These are phyloP conservation scores for Anguilla japonica DNA, from an alignment of 2,113 vertebrate species.

Conservation along the genomic window DNA sequence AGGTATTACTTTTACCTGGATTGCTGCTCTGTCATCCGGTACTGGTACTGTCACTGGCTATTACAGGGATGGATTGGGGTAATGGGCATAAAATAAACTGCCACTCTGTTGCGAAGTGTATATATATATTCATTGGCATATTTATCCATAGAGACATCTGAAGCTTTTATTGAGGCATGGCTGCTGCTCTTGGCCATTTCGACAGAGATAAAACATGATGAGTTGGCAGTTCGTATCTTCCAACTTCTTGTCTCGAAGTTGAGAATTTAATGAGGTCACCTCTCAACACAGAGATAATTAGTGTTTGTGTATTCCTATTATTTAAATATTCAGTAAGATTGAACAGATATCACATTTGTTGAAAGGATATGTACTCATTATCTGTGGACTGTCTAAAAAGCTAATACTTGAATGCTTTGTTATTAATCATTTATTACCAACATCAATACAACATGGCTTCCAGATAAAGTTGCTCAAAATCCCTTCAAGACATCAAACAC, in stretches of 20 bases:
- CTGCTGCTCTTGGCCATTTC: background rate
- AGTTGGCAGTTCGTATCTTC: no score
- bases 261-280: no score
- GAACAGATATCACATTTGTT: no score
- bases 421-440: no score
- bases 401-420: no score
- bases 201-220: no score
- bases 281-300: no score
- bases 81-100: constrained; percentile 31
- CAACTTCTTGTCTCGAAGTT: no score
- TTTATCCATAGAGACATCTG: background rate
- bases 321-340: no score
- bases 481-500: background rate
- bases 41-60: background rate
- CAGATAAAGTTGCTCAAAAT: background rate
- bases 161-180: background rate
- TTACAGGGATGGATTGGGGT: constrained; percentile 20
- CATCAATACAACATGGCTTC: background rate
- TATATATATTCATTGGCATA: background rate
- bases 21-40: background rate
- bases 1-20: constrained; percentile 8
- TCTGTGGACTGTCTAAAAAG: no score
- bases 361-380: no score
- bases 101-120: background rate
- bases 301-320: no score